A percentile compares a stretch with the other conserved stretches of the same genome.
phyloP scores from a whole-genome alignment of 2,113 vertebrate genomes.

The Cisticola juncidis region DNA sequence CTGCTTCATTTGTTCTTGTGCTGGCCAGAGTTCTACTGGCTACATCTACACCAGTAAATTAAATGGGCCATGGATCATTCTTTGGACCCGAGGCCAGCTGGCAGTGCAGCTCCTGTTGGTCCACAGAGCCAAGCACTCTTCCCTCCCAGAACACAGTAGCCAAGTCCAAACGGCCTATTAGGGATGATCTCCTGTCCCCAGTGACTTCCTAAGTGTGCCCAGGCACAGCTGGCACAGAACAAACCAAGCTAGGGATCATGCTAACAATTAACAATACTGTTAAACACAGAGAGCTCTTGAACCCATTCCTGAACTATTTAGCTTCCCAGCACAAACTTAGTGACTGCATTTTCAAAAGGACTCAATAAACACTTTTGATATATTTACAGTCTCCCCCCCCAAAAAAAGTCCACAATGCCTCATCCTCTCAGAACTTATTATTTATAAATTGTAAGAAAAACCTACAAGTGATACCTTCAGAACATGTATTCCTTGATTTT shows the following conservation, averaged over 20 bases:
- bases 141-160: neutral
- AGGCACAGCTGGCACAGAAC: neutral
- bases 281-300: neutral
- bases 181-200: neutral
- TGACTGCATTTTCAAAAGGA: neutral
- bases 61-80: neutral
- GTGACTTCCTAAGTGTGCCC: neutral
- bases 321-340: neutral
- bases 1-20: neutral
- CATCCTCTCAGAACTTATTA: neutral
- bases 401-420: neutral
- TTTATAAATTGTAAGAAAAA: neutral
- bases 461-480: neutral
- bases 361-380: neutral
- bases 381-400: neutral
- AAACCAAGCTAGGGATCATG: neutral
- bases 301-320: neutral
- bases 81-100: conserved; percentile 3
- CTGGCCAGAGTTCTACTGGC: neutral
- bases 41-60: neutral
- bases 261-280: neutral
- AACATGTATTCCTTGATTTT: neutral
- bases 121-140: neutral
- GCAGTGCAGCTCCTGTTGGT: neutral
- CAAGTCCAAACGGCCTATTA: conserved; percentile 16